Conservation (phyloP, 2,113 vertebrate species). For the Trematocara stigmaticum region DNA sequence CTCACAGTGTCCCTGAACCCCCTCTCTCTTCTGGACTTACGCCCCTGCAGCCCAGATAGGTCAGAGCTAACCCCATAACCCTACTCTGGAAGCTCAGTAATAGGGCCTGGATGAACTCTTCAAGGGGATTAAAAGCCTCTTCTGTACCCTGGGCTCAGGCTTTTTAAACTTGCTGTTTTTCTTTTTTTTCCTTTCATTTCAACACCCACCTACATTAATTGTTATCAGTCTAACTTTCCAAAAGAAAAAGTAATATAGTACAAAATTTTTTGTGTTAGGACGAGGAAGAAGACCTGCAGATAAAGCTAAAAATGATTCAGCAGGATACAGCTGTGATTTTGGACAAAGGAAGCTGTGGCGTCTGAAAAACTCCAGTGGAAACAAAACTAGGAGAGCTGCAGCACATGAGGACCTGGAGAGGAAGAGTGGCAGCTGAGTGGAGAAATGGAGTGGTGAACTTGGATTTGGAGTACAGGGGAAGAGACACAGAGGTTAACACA, state of each 20-base stretch:
- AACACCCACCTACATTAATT: neutral
- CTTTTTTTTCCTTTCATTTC: neutral
- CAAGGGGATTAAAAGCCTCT: slow-evolving; percentile 67
- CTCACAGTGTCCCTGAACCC: slow-evolving; percentile 38
- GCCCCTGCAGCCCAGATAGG: slow-evolving; percentile 25
- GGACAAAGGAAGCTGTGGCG: neutral
- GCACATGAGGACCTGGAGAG: slow-evolving; percentile 11
- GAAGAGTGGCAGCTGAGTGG: slow-evolving; percentile 42
- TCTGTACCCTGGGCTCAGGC: slow-evolving; percentile 10
- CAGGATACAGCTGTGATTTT: neutral
- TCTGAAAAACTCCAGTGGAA: neutral
- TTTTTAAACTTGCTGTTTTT: slow-evolving; percentile 14
- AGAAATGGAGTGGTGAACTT: slow-evolving; percentile 10
- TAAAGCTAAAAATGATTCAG: neutral
- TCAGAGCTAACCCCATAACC: slow-evolving; percentile 47
- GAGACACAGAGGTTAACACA: slow-evolving; percentile 8
- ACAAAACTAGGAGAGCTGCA: neutral
- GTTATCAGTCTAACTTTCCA: neutral
- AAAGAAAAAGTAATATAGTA: neutral
- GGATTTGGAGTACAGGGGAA: neutral
- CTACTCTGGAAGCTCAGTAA: slow-evolving; percentile 59
- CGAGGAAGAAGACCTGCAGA: neutral
- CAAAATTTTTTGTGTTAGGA: neutral
- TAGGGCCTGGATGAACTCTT: slow-evolving; percentile 74
- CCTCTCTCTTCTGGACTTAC: slow-evolving; percentile 51